Base-by-base conservation (phyloP, 2,888 invertebrate genomes). In the Melanchra persicariae region DNA sequence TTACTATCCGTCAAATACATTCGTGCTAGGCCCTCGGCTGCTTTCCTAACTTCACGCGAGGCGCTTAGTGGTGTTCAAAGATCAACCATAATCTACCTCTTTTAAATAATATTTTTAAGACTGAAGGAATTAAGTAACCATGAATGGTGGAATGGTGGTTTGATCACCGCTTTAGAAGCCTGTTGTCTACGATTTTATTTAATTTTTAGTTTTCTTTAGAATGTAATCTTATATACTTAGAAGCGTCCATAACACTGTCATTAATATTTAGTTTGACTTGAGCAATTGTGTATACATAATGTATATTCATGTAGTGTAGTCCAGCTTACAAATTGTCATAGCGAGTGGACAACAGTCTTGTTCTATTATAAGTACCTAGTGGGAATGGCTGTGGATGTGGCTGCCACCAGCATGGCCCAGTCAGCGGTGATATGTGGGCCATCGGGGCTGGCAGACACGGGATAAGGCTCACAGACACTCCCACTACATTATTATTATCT, bases 111-210 rank as follows among this genome's bases (percentile, higher is more conserved):
- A 88, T 87, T 88, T 89, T 92, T 87, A 94, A 95, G 95, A 96
- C 95, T 95, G 95, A 95, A 86, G 90, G 88, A 87, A 87, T 88
- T 90, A 91, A 89, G 89, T 87, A 90, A 90, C 91, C 82, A 79
- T 81, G 89, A 87, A 89, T 90, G 91, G 91, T 88, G 89, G 89
- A 87, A 89, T 91, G 94, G 95, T 95, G 95, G 94, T 96, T 89
- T 92, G 88, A 96, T 95, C 95, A 94, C 95, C 93, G 93, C 90
- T 85, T 89, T 90, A 91, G 90, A 92, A 93, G 93, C 91, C 94
- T 94, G 94, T 94, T 94, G 94, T 94, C 93, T 93, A 91, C 91
- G 92, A 89, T 89, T 88, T 87, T 82, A 81, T 81, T 77, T 84
- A 70, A 82, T 85, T 85, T 81, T 77, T 83, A 82, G 80, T 85